A percentile compares a stretch with the other conserved stretches of the same genome.
Evolutionary conservation across 1,140 invertebrate species (phyloP).

Genomic region (Leptopilina clavipes): DNA sequence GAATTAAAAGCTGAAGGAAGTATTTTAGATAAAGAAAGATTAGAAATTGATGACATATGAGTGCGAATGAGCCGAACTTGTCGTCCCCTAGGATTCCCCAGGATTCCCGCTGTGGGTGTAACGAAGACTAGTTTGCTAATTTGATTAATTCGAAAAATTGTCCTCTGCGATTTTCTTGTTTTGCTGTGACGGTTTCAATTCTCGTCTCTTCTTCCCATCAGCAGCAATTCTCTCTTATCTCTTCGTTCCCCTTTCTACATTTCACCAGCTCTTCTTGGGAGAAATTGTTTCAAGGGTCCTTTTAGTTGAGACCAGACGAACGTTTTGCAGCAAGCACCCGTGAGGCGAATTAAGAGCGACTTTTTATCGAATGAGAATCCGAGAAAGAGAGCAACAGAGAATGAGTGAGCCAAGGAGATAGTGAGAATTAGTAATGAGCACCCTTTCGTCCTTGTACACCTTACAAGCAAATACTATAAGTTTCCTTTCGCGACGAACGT

Average conservation of each 20-base stretch:
- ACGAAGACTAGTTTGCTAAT: slow-evolving; percentile 69
- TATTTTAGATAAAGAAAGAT: slow-evolving; percentile 27
- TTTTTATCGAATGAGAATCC: slow-evolving; percentile 4
- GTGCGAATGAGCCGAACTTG: slow-evolving; percentile 41
- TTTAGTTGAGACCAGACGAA: slow-evolving; percentile 22
- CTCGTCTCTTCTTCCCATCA: slow-evolving; percentile 14
- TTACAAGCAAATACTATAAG: slow-evolving; percentile 26
- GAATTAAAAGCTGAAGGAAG: too few relatives aligned
- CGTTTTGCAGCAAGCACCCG: slow-evolving; percentile 32
- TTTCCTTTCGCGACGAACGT: slow-evolving; percentile 28
- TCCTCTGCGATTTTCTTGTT: slow-evolving; percentile 25
- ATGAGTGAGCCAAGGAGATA: neutral
- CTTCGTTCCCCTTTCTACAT: neutral
- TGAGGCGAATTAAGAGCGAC: slow-evolving; percentile 29
- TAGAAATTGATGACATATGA: slow-evolving; percentile 51
- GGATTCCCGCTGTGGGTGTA: slow-evolving; percentile 63
- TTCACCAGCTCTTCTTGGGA: neutral
- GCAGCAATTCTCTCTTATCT: neutral
- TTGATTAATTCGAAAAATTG: slow-evolving; percentile 65
- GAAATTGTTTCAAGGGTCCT: slow-evolving; percentile 25
- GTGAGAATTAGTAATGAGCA: slow-evolving; percentile 34
- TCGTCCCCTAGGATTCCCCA: slow-evolving; percentile 35
- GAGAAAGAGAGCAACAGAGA: slow-evolving; percentile 3
- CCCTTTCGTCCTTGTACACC: slow-evolving; percentile 32
- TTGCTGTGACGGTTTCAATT: neutral